A percentile compares a stretch with the other conserved stretches of the same genome.
Conservation (phyloP, 30 jellyfish, hydroid and myxozoan genomes). For the Aurelia aurita complex sp. Pacific region DNA sequence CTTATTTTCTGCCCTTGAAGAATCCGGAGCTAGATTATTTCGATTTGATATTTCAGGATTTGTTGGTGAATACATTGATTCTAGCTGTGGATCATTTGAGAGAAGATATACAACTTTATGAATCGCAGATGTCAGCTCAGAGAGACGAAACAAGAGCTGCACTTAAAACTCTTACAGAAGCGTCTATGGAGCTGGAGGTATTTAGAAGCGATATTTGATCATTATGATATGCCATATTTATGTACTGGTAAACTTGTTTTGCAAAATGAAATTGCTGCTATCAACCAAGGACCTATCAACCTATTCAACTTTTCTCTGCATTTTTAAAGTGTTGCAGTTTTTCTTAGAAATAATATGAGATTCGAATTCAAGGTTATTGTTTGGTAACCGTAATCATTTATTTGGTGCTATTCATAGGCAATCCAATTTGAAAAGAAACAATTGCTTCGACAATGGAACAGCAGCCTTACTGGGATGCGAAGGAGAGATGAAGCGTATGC, state of each 20-base stretch:
- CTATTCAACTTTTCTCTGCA: no score
- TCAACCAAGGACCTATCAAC: no score
- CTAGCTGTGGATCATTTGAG: slow-evolving; percentile 87
- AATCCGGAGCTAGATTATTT: background rate
- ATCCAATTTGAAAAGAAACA: slow-evolving; percentile 95
- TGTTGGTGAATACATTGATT: slow-evolving; percentile 81
- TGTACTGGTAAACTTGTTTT: no score
- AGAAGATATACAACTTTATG: slow-evolving; percentile 89
- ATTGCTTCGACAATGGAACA: slow-evolving; percentile 96
- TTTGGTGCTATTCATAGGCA: slow-evolving; percentile 43
- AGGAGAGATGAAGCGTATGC: slow-evolving; percentile 96
- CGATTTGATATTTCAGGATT: slow-evolving; percentile 60
- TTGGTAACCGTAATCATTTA: background rate
- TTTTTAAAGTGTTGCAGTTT: no score
- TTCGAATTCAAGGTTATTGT: no score
- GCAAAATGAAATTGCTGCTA: no score
- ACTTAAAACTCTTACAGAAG: slow-evolving; percentile 87
- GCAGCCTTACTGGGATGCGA: slow-evolving; percentile 96
- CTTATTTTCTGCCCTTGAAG: no score
- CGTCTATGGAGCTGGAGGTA: slow-evolving; percentile 96
- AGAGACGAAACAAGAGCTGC: slow-evolving; percentile 95
- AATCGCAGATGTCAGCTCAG: slow-evolving; percentile 91
- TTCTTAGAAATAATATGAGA: no score
- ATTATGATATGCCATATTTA: no score
- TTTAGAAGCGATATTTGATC: background rate